phyloP scores from a whole-genome alignment of 2,888 invertebrate genomes.

The Acrobasis consociella region DNA sequence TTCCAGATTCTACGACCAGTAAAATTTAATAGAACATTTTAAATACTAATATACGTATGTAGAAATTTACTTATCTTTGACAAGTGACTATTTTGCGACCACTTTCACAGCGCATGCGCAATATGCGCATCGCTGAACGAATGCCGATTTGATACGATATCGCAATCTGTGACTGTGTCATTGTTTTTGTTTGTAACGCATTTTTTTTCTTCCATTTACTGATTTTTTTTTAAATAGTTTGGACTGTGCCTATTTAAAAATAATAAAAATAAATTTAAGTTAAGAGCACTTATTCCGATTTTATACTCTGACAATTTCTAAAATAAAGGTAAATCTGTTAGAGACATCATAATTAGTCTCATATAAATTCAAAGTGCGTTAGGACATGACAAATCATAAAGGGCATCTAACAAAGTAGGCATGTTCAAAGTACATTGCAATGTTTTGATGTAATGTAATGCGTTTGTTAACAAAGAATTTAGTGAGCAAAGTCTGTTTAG shows the following conservation, averaged over 20 bases:
- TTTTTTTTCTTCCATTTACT: background rate
- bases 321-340: too few relatives aligned
- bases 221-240: too few relatives aligned
- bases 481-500: conserved; percentile 30
- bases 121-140: background rate
- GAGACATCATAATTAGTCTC: background rate
- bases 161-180: background rate
- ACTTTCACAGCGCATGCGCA: too few relatives aligned
- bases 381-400: conserved; percentile 13
- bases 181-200: background rate
- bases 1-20: too few relatives aligned
- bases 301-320: too few relatives aligned
- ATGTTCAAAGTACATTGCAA: conserved; percentile 14
- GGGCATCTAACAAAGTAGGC: conserved; percentile 31
- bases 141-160: background rate
- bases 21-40: too few relatives aligned
- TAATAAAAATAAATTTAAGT: too few relatives aligned
- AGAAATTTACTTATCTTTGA: background rate
- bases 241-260: too few relatives aligned
- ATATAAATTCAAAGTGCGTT: background rate
- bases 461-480: conserved; percentile 34
- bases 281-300: too few relatives aligned
- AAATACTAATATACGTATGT: too few relatives aligned
- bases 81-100: background rate
- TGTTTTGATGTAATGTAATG: background rate